These are phyloP conservation scores for Diplazon laetatorius DNA, from an alignment of 2,888 invertebrate genomes.

Conservation along the genomic window DNA sequence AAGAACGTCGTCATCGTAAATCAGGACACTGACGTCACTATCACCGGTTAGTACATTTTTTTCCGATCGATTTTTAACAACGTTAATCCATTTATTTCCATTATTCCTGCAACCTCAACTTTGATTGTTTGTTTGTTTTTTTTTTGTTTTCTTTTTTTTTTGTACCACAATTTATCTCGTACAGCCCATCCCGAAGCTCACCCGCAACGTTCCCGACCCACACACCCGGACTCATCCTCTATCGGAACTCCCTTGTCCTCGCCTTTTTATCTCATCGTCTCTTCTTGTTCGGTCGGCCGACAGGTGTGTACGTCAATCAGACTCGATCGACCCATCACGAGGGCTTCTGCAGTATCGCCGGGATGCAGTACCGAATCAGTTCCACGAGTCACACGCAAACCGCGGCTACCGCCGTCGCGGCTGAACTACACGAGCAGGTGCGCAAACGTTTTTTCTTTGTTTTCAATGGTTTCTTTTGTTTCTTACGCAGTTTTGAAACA, in stretches of 20 bases:
- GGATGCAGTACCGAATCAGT: constrained; percentile 94
- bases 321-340: constrained; percentile 90
- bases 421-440: constrained; percentile 82
- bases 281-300: constrained; percentile 28
- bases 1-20: constrained; percentile 90
- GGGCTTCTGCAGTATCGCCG: constrained; percentile 92
- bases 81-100: background rate
- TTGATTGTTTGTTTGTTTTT: background rate
- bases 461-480: too few relatives aligned
- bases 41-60: constrained; percentile 86
- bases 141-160: background rate
- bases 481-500: too few relatives aligned
- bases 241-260: background rate
- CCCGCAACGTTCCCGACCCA: background rate
- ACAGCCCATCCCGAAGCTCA: constrained; percentile 8
- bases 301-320: constrained; percentile 89
- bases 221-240: background rate
- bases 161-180: constrained; percentile 16
- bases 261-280: constrained; percentile 26
- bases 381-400: constrained; percentile 94
- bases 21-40: constrained; percentile 94
- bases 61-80: constrained; percentile 1
- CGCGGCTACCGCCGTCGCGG: constrained; percentile 91
- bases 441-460: constrained; percentile 39
- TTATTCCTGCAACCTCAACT: background rate